phyloP scores from a whole-genome alignment of 2,797 vertebrate genomes.

The Numenius phaeopus region DNA sequence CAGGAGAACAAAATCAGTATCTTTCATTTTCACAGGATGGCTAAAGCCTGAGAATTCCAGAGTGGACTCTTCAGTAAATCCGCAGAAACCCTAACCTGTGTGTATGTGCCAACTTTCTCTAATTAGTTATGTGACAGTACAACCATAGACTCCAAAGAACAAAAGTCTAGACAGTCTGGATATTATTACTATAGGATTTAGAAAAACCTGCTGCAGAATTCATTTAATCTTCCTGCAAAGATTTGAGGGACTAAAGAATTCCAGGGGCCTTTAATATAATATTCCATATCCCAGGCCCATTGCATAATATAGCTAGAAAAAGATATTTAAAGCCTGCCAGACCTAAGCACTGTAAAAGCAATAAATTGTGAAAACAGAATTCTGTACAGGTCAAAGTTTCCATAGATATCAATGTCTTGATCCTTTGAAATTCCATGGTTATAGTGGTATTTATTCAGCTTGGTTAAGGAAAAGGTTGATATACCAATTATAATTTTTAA shows the following conservation, averaged over 20 bases:
- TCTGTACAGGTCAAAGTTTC: conserved; percentile 18
- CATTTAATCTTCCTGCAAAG: conserved; percentile 57
- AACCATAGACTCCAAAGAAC: conserved; percentile 15
- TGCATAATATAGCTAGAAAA: conserved; percentile 24
- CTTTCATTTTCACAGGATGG: background rate
- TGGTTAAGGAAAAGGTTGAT: background rate
- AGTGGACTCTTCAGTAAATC: background rate
- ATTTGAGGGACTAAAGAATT: conserved; percentile 49
- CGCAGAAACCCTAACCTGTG: background rate
- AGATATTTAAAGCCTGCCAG: conserved; percentile 21
- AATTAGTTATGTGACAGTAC: conserved; percentile 51
- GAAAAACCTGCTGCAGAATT: conserved; percentile 58
- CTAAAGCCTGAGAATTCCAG: background rate
- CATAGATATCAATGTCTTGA: conserved; percentile 7
- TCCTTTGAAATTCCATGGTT: background rate
- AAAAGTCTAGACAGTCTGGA: conserved; percentile 56
- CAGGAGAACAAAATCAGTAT: background rate
- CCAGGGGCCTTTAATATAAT: conserved; percentile 52
- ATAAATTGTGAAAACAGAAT: conserved; percentile 45
- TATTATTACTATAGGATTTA: conserved; percentile 37
- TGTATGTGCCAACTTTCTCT: background rate
- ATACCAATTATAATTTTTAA: background rate
- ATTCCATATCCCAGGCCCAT: conserved; percentile 44
- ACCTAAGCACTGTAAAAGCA: conserved; percentile 35
- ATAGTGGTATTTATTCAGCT: background rate